phyloP scores from a whole-genome alignment of 2,888 invertebrate genomes.

The Acronicta alni region DNA sequence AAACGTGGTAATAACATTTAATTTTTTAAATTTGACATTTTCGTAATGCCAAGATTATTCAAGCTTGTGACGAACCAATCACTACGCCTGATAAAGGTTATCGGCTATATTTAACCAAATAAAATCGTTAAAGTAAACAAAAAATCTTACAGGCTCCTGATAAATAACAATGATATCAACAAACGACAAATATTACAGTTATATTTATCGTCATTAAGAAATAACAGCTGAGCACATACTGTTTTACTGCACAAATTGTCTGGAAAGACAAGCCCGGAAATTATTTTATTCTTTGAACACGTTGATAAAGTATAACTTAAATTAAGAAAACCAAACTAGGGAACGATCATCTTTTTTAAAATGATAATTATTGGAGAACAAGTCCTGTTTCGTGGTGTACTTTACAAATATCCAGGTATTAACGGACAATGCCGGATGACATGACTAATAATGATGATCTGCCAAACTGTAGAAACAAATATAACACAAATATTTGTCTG shows the following conservation, averaged over 20 bases:
- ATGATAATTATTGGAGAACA: too few relatives aligned
- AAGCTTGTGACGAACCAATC: not conserved
- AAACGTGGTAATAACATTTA: too few relatives aligned
- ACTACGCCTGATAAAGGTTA: conserved; percentile 18
- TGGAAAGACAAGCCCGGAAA: conserved; percentile 48
- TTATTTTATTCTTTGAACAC: conserved; percentile 1
- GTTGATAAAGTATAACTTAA: not conserved
- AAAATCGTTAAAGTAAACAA: conserved; percentile 4
- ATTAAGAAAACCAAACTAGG: not conserved
- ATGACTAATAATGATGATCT: too few relatives aligned
- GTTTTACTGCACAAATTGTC: conserved; percentile 24
- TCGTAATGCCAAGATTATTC: not conserved
- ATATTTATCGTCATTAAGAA: conserved; percentile 21
- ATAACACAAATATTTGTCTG: too few relatives aligned
- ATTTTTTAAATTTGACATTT: not conserved
- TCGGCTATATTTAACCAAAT: conserved; percentile 28
- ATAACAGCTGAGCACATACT: conserved; percentile 32
- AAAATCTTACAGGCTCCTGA: conserved; percentile 23
- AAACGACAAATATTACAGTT: conserved; percentile 24
- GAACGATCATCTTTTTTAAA: too few relatives aligned
- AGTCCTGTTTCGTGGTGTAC: too few relatives aligned
- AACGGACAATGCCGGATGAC: too few relatives aligned
- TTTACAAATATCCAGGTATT: too few relatives aligned
- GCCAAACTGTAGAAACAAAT: too few relatives aligned
- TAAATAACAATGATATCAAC: conserved; percentile 38